Evolutionary conservation across 1,140 invertebrate genomes (phyloP).

Genomic region (Sycobia sp.): DNA sequence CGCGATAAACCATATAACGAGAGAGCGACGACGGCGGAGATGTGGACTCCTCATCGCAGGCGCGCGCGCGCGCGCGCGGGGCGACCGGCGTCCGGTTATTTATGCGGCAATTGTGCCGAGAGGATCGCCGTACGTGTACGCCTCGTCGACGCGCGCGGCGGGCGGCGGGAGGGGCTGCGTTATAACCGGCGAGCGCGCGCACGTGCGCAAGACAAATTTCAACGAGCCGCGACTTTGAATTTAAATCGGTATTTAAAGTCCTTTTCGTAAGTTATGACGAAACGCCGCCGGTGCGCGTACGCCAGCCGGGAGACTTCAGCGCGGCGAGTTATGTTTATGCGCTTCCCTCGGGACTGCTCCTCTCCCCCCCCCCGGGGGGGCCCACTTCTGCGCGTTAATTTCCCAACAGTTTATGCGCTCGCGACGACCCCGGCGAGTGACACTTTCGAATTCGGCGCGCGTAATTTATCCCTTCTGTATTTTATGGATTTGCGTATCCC

Average conservation of each 20-base stretch:
- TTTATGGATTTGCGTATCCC: conserved; percentile 7
- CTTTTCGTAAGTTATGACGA: neutral
- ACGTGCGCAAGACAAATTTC: neutral
- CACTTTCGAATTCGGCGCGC: neutral
- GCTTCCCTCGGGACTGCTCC: no score
- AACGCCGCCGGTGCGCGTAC: no score
- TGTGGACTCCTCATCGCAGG: neutral
- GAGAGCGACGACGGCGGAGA: no score
- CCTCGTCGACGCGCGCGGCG: no score
- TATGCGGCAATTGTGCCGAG: neutral
- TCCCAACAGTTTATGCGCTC: neutral
- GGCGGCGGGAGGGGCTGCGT: neutral
- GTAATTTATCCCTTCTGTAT: conserved; percentile 6
- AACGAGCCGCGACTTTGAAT: conserved; percentile 1
- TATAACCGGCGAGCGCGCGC: neutral
- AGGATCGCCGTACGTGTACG: no score
- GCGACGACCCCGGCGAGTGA: neutral
- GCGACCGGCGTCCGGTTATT: conserved; percentile 4
- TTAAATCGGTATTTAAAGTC: conserved; percentile 11
- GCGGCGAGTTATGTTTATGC: conserved; percentile 1
- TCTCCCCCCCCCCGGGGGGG: no score
- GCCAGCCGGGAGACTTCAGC: neutral
- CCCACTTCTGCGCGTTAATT: conserved; percentile 1
- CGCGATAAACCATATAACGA: no score
- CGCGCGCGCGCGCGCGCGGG: neutral